These are phyloP conservation scores for Sebastes variabilis DNA, from an alignment of 2,797 vertebrate genomes.

Conservation along the genomic window DNA sequence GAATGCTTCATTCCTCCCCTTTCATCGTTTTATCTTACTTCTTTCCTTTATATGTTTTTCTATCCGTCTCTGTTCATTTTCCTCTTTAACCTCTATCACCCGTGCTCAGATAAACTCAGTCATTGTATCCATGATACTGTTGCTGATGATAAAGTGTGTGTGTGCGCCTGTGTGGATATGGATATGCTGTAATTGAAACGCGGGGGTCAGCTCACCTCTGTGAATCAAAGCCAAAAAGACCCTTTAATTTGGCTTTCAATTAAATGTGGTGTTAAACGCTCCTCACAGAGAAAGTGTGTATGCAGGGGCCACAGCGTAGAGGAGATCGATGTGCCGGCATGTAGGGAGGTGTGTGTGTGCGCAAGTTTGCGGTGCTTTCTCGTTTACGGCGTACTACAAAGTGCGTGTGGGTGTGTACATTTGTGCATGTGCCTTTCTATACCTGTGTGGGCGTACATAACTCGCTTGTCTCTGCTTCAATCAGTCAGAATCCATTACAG, in stretches of 20 bases:
- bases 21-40: slow-evolving; percentile 48
- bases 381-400: slow-evolving; percentile 6
- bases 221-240: slow-evolving; percentile 68
- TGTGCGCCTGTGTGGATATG: background rate
- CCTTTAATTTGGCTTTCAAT: slow-evolving; percentile 78
- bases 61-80: slow-evolving; percentile 33
- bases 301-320: background rate
- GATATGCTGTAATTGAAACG: slow-evolving; percentile 73
- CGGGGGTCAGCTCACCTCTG: slow-evolving; percentile 52
- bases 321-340: background rate
- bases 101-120: slow-evolving; percentile 38
- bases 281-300: slow-evolving; percentile 34
- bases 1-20: slow-evolving; percentile 44
- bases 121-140: slow-evolving; percentile 25
- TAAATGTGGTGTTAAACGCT: slow-evolving; percentile 69
- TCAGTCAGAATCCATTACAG: slow-evolving; percentile 74
- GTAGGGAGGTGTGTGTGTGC: background rate
- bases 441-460: slow-evolving; percentile 48
- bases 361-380: background rate
- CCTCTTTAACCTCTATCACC: slow-evolving; percentile 46
- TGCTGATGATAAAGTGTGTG: slow-evolving; percentile 6
- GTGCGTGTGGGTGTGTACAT: slow-evolving; percentile 13
- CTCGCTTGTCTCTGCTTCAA: slow-evolving; percentile 61
- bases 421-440: background rate
- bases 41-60: slow-evolving; percentile 18